phyloP scores from a whole-genome alignment of 2,888 invertebrate genomes.

The Tanypteryx hageni region DNA sequence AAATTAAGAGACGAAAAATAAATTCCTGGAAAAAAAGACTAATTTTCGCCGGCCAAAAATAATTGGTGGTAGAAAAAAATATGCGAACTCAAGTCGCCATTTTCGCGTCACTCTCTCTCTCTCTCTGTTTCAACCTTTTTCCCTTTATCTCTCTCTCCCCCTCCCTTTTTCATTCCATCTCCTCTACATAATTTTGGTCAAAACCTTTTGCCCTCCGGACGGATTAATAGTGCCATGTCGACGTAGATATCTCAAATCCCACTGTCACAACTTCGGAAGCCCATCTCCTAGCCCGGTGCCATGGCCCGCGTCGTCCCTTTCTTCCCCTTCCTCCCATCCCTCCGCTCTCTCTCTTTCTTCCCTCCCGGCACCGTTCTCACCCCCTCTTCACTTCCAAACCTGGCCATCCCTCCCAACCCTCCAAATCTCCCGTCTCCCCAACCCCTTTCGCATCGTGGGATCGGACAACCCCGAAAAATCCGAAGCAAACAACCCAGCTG shows the following conservation, averaged over 20 bases:
- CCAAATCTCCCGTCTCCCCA: not conserved
- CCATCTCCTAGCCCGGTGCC: constrained; percentile 40
- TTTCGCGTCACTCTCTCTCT: not conserved
- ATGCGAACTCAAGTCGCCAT: too few relatives aligned
- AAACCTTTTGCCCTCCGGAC: constrained; percentile 12
- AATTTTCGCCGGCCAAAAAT: too few relatives aligned
- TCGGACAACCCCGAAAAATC: constrained; percentile 30
- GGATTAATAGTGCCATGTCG: constrained; percentile 63
- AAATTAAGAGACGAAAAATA: too few relatives aligned
- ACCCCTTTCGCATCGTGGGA: not conserved
- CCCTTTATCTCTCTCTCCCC: not conserved
- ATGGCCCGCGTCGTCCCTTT: not conserved
- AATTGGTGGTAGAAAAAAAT: too few relatives aligned
- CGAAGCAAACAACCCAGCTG: constrained; percentile 23
- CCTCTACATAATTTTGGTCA: constrained; percentile 36
- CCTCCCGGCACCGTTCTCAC: not conserved
- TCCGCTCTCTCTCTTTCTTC: not conserved
- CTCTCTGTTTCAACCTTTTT: not conserved
- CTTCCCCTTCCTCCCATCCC: not conserved
- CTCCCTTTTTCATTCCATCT: not conserved
- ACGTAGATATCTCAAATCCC: constrained; percentile 56
- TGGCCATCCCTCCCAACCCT: not conserved
- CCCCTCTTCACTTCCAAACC: constrained; percentile 5
- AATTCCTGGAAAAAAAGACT: too few relatives aligned
- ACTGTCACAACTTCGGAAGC: constrained; percentile 55